Percentiles rank a stretch among this genome's conserved stretches.
These are phyloP conservation scores for Hexactinellida sp. DNA, from an alignment of 37 sponge, comb jelly and placozoan genomes.

Conservation along the genomic window DNA sequence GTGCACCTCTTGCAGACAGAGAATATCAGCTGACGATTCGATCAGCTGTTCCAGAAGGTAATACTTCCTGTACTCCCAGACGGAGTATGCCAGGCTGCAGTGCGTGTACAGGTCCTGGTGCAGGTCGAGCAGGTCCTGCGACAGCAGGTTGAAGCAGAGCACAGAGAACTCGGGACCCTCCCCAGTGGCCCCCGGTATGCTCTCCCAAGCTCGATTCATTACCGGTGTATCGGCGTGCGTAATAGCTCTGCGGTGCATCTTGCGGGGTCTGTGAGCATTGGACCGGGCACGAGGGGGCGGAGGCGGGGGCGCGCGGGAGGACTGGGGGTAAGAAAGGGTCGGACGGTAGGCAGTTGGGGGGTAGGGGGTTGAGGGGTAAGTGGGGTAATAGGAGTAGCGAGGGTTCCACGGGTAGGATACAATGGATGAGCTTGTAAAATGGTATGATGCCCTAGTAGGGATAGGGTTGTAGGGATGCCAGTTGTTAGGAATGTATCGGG, in stretches of 20 bases:
- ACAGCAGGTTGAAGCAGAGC: constrained; percentile 48
- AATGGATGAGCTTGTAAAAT: no score
- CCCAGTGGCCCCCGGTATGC: neutral
- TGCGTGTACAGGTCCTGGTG: constrained; percentile 40
- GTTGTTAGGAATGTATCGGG: no score
- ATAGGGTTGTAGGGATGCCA: no score
- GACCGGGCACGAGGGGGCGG: no score
- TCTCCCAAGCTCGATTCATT: no score
- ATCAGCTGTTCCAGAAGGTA: constrained; percentile 38
- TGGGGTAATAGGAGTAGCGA: neutral
- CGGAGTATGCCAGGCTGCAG: constrained; percentile 17
- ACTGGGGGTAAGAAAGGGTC: neutral
- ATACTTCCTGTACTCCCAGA: constrained; percentile 49
- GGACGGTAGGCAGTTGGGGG: neutral
- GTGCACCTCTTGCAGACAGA: constrained; percentile 81
- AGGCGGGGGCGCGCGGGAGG: no score
- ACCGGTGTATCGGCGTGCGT: no score
- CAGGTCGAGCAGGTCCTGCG: constrained; percentile 44
- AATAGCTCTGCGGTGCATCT: no score
- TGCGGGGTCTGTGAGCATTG: no score
- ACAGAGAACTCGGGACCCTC: neutral
- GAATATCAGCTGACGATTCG: constrained; percentile 37
- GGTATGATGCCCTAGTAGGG: no score
- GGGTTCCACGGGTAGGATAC: neutral
- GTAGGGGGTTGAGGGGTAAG: no score